Evolutionary conservation across 1,140 invertebrate genomes (phyloP), one percentile per base, ranked within the genome.

Genomic region (Drosophila nasuta): DNA sequence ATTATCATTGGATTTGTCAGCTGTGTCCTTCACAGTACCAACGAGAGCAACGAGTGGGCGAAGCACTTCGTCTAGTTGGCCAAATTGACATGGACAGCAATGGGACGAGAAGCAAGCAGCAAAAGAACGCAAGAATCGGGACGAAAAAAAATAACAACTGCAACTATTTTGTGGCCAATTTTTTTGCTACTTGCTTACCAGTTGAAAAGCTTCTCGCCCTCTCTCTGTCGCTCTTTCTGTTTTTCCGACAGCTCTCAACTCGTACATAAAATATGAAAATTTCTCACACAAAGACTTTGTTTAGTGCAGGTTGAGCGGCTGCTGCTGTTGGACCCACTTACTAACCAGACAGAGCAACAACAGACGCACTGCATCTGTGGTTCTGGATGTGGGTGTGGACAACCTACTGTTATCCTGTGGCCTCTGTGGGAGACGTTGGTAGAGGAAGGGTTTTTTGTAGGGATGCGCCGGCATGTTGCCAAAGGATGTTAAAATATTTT

Each of bases 401-500:
- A 41, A 33, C 33, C 33, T 7, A 41, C 38, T 11, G 35, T 51
- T 8, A 6, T 7, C 33, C 33, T 33, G 30, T 17, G 25, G 8
- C 10, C 30, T 33, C 33, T 1, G 33, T 33, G 30, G 30, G 6
- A 38, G 35, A 3, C 11, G 20, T 25, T 25, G 20, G 20, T 17
- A 33, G 51, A 30, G 35, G 70, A 33, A 64, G 25, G 45, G 35
- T 0, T 10, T 38, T 38, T 58, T 25, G 57, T 45, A 46, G 20
- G 51, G 51, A 6, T 25, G 35, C 46, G 59, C 79, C 79, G 82
- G 82, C 85, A 89, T 85, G 77, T 82, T 88, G 85, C 85, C 86
- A 89, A 89, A 90, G 86, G 75, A 89, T 88, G 78, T 79, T 89
- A 85, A 90, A 89, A 89, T 89, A 89, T 89, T 90, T 89, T 90